Conservation (phyloP, 2,113 vertebrate genomes). For the Lontra canadensis region DNA sequence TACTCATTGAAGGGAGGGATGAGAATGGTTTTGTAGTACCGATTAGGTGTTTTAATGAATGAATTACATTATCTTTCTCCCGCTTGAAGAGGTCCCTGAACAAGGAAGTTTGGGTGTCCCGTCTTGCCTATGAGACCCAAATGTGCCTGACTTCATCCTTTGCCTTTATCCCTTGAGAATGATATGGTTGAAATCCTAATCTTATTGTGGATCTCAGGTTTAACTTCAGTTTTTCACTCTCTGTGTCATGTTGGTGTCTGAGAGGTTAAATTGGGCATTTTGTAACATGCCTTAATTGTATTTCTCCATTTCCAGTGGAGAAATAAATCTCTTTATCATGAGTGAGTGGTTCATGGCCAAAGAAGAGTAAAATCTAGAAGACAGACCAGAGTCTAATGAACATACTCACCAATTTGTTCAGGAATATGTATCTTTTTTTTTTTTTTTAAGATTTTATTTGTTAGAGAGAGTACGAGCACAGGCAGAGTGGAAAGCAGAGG, state of each 20-base stretch:
- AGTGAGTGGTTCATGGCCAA: not conserved
- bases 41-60: not conserved
- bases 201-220: not conserved
- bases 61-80: not conserved
- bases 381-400: not conserved
- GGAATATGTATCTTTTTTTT: not conserved
- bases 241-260: not conserved
- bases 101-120: not conserved
- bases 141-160: not conserved
- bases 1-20: not conserved
- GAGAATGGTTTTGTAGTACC: not conserved
- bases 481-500: no score
- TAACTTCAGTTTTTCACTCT: not conserved
- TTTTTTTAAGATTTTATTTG: no score
- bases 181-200: not conserved
- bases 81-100: not conserved
- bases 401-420: not conserved
- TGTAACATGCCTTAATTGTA: not conserved
- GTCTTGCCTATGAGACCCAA: no score
- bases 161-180: not conserved
- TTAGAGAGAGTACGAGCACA: no score
- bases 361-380: not conserved
- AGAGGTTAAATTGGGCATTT: not conserved
- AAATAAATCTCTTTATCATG: not conserved
- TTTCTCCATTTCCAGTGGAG: not conserved